phyloP scores from a whole-genome alignment of 2,888 invertebrate genomes.

The Acleris literana region DNA sequence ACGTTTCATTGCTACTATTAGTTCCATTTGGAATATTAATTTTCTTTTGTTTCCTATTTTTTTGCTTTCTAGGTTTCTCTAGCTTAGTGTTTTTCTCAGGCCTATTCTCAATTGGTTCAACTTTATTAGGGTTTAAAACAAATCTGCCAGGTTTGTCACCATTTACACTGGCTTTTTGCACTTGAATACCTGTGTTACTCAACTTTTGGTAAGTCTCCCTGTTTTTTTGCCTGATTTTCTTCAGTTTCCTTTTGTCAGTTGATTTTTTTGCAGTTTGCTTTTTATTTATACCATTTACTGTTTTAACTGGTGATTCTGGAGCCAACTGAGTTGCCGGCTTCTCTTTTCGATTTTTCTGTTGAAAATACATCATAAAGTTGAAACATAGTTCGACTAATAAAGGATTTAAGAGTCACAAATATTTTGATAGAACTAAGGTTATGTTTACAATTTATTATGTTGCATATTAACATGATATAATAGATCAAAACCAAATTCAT shows the following conservation, averaged over 20 bases:
- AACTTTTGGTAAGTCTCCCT: slow-evolving; percentile 29
- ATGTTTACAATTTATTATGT: slow-evolving; percentile 24
- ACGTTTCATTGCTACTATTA: slow-evolving; percentile 36
- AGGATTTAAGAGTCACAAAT: no score
- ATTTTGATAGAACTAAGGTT: slow-evolving; percentile 7
- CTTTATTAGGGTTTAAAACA: slow-evolving; percentile 29
- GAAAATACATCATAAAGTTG: background rate
- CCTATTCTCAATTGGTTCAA: background rate
- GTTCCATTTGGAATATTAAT: slow-evolving; percentile 35
- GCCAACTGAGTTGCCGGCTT: slow-evolving; percentile 1
- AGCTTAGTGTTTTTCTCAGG: slow-evolving; percentile 28
- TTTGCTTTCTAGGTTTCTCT: slow-evolving; percentile 32
- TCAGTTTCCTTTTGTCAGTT: slow-evolving; percentile 38
- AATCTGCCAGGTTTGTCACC: slow-evolving; percentile 19
- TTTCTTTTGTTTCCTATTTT: slow-evolving; percentile 37
- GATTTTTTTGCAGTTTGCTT: slow-evolving; percentile 28
- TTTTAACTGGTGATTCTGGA: slow-evolving; percentile 10
- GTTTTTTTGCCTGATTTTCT: slow-evolving; percentile 33
- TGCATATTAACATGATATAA: no score
- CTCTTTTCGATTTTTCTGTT: slow-evolving; percentile 36
- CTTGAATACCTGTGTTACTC: slow-evolving; percentile 16
- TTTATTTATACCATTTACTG: slow-evolving; percentile 14
- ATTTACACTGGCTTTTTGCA: background rate
- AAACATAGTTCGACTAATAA: no score
- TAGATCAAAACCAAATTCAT: background rate